Conservation (phyloP, 2,888 invertebrate species). For the Nasonovia ribisnigri region DNA sequence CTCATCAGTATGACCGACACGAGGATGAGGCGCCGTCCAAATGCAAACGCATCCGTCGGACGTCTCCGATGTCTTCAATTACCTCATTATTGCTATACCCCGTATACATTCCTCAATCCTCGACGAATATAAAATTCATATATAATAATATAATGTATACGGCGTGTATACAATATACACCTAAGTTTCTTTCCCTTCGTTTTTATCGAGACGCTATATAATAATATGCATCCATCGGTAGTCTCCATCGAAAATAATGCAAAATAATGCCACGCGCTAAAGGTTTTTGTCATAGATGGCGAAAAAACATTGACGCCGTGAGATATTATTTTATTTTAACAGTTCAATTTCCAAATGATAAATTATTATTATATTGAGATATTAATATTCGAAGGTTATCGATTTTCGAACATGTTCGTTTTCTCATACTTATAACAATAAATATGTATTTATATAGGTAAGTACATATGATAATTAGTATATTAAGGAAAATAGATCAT, state of each 20-base stretch:
- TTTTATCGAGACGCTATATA: background rate
- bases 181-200: background rate
- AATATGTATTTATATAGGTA: no score
- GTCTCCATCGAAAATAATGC: background rate
- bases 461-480: no score
- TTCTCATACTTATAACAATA: background rate
- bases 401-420: background rate
- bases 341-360: background rate
- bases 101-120: background rate
- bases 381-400: background rate
- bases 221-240: background rate
- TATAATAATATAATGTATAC: background rate
- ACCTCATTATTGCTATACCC: background rate
- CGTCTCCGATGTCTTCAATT: background rate
- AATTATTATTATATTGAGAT: background rate
- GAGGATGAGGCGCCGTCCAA: background rate
- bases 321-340: background rate
- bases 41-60: conserved; percentile 23
- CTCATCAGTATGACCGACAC: conserved; percentile 40
- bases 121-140: background rate
- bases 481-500: no score
- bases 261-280: conserved; percentile 5
- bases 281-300: background rate
- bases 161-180: background rate
- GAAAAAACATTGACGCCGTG: background rate